These are phyloP conservation scores for Acanthurus lineatus DNA, from an alignment of 2,797 vertebrate genomes.

Conservation along the genomic window DNA sequence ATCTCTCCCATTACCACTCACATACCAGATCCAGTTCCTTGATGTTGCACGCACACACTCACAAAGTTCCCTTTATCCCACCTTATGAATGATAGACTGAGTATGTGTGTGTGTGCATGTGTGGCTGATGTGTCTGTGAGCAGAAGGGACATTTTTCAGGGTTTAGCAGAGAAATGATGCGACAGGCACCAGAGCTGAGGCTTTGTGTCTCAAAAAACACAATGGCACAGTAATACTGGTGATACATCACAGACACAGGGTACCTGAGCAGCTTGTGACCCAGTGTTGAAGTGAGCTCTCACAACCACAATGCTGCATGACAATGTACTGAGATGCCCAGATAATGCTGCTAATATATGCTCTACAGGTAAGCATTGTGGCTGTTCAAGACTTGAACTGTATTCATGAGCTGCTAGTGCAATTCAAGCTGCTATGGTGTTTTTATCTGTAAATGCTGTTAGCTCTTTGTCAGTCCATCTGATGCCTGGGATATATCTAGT, in stretches of 20 bases:
- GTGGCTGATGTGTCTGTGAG: background rate
- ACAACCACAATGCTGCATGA: slow-evolving; percentile 18
- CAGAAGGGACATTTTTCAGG: slow-evolving; percentile 8
- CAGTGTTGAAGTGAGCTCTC: slow-evolving; percentile 25
- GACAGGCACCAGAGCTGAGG: slow-evolving; percentile 29
- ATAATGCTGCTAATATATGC: background rate
- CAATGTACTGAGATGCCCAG: background rate
- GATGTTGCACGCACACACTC: slow-evolving; percentile 20
- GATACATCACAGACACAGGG: slow-evolving; percentile 62
- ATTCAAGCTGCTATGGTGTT: background rate
- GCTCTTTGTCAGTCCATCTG: no score
- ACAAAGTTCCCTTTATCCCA: slow-evolving; percentile 8
- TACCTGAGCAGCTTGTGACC: slow-evolving; percentile 50
- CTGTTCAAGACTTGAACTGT: background rate
- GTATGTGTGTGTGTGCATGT: background rate
- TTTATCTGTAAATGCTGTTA: no score
- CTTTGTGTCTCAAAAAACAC: slow-evolving; percentile 54
- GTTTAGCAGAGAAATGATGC: slow-evolving; percentile 49
- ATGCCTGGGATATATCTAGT: background rate
- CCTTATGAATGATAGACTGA: slow-evolving; percentile 3
- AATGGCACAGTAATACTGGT: slow-evolving; percentile 46
- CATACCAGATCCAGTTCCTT: slow-evolving; percentile 36
- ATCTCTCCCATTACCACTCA: slow-evolving; percentile 57
- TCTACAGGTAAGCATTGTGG: background rate
- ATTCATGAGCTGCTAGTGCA: background rate